These are phyloP conservation scores for Pachypanchax playfairii DNA, from an alignment of 2,113 vertebrate genomes.

Conservation along the genomic window DNA sequence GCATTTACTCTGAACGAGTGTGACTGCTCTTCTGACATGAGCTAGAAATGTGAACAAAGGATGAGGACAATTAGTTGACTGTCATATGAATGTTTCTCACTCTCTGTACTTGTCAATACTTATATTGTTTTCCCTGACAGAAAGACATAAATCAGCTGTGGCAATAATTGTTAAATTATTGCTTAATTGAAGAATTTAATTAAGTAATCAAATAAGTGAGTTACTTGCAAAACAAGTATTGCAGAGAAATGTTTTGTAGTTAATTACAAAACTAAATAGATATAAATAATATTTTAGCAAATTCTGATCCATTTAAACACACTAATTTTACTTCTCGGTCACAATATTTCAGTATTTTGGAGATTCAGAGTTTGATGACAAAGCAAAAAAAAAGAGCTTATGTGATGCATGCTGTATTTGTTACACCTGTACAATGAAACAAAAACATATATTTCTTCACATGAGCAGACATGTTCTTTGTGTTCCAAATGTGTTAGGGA, in stretches of 20 bases:
- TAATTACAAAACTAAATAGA: conserved; percentile 16
- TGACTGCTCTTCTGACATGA: conserved; percentile 15
- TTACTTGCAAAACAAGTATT: conserved; percentile 13
- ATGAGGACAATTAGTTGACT: conserved; percentile 1
- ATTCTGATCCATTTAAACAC: no score
- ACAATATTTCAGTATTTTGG: neutral
- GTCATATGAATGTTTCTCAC: conserved; percentile 5
- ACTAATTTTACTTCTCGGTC: neutral
- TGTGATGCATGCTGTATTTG: neutral
- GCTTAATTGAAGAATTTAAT: conserved; percentile 28
- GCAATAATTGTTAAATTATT: conserved; percentile 16
- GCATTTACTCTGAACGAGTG: conserved; percentile 11
- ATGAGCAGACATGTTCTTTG: no score
- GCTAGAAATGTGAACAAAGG: conserved; percentile 3
- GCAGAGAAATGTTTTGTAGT: neutral
- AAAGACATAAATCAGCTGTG: conserved; percentile 5
- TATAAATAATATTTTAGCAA: neutral
- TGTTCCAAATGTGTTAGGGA: neutral
- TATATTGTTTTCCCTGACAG: conserved; percentile 9
- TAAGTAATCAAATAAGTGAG: conserved; percentile 30
- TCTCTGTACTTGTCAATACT: conserved; percentile 10
- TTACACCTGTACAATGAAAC: neutral
- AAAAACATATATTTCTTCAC: neutral
- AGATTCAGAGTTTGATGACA: no score
- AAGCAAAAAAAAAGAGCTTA: no score